phyloP scores from a whole-genome alignment of 2,797 vertebrate genomes.

The Apogon hyalosoma region DNA sequence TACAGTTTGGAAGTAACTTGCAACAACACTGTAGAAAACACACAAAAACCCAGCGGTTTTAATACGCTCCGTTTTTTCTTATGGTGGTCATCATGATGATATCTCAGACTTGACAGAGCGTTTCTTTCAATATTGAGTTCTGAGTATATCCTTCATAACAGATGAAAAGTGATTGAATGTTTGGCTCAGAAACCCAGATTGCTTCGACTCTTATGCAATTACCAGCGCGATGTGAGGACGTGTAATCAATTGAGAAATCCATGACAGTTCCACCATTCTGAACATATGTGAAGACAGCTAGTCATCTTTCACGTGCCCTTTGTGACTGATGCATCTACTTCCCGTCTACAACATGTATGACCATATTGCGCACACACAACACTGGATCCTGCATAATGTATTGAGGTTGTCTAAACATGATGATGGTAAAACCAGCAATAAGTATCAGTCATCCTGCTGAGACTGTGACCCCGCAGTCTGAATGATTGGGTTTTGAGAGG shows the following conservation, averaged over 20 bases:
- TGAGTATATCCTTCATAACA: constrained; percentile 59
- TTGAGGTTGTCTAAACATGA: constrained; percentile 76
- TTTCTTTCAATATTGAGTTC: constrained; percentile 53
- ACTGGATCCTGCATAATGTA: constrained; percentile 69
- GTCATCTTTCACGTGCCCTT: constrained; percentile 76
- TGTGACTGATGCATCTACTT: constrained; percentile 76
- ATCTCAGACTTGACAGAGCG: constrained; percentile 53
- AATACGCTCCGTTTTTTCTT: constrained; percentile 46
- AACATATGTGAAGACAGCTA: constrained; percentile 69
- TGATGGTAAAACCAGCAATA: constrained; percentile 73
- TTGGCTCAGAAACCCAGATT: constrained; percentile 57
- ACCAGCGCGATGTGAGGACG: constrained; percentile 58
- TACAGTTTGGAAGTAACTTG: too few species aligned
- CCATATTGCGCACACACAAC: constrained; percentile 66
- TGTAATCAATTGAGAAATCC: constrained; percentile 79
- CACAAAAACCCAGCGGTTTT: constrained; percentile 43
- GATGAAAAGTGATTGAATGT: constrained; percentile 69
- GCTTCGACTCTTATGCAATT: constrained; percentile 68
- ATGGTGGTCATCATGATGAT: constrained; percentile 29
- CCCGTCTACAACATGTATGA: constrained; percentile 70
- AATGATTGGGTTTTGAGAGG: constrained; percentile 63
- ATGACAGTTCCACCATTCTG: constrained; percentile 73
- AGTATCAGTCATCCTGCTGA: constrained; percentile 74
- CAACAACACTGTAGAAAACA: too few species aligned
- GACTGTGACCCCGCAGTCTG: constrained; percentile 51